Base-by-base conservation (phyloP, 2,797 vertebrate species). In the Danio choprae region DNA sequence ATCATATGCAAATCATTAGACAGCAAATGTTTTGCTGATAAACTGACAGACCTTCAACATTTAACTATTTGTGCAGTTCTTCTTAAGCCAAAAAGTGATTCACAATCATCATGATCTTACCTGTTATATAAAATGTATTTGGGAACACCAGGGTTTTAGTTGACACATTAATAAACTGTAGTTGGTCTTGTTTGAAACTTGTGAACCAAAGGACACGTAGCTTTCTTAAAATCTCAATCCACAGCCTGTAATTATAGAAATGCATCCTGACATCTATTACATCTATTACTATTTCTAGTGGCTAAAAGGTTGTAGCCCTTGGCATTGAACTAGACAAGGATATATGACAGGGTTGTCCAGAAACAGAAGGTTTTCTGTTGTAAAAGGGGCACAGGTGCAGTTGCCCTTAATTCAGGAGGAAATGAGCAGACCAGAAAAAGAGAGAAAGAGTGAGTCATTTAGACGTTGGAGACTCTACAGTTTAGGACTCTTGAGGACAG, bases 311-410 rank as follows among this genome's bases (percentile, higher is more conserved):
- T 69, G 48, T 81, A 56, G 41, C 58, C 50, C 13, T 64, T 55
- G 62, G 48, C 8, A 16, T 11, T 41, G 29, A 22, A 11, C 18
- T 62, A 71, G 18, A 38, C 38, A 51, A 68, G 60, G 73, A 76
- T 36, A 22, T 68, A 76, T 70, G 56, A 60, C 53, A 72, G 10
- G 44, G 15, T 70, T 69, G 15, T 71, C 48, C 43, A 51, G 18
- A 50, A 72, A 77, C 80, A 77, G 58, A 62, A 38, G 58, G 50
- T 58, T 48, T 81, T 62, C 20, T 63, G 77, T 76, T 81, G 46
- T 9, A 63, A 50, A 67, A 51, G 18, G 18, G 59, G 3, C 74
- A 77, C 68, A 73, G 67, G 80, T 77, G 74, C 67, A 82, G 43
- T 51, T 65, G 29, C 29, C 51, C 74, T 59, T 58, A 72, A 56